Conservation (phyloP, 2,888 invertebrate genomes). For the Hartigia nigra region DNA sequence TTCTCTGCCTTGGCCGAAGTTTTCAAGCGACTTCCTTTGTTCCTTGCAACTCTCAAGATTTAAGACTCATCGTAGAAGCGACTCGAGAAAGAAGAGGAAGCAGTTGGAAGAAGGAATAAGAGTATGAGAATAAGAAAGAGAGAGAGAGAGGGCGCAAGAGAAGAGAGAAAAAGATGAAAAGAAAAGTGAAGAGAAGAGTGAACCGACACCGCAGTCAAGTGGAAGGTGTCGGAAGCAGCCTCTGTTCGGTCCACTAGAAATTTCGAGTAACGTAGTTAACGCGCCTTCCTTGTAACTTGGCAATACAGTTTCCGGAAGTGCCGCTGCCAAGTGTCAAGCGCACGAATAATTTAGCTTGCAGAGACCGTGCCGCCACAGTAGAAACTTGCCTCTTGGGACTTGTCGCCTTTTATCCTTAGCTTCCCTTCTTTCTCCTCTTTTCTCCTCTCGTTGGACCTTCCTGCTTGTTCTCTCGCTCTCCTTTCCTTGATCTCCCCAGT, state of each 20-base stretch:
- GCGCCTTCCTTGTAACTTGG: slow-evolving; percentile 4
- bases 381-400: slow-evolving; percentile 37
- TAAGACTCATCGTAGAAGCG: neutral
- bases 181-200: slow-evolving; percentile 9
- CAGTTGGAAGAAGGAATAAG: slow-evolving; percentile 11
- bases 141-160: neutral
- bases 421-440: slow-evolving; percentile 23
- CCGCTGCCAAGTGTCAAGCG: slow-evolving; percentile 36
- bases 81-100: slow-evolving; percentile 6
- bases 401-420: slow-evolving; percentile 42
- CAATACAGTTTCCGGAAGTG: slow-evolving; percentile 24
- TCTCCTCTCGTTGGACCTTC: slow-evolving; percentile 17
- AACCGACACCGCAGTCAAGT: slow-evolving; percentile 7
- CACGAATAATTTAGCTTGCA: slow-evolving; percentile 42
- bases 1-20: slow-evolving; percentile 26
- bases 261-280: slow-evolving; percentile 19
- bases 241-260: slow-evolving; percentile 9
- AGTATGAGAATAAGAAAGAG: neutral
- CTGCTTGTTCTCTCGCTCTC: slow-evolving; percentile 6
- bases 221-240: slow-evolving; percentile 19
- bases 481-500: slow-evolving; percentile 3
- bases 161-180: slow-evolving; percentile 16
- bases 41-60: slow-evolving; percentile 11
- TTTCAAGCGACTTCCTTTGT: slow-evolving; percentile 35
- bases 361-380: neutral